phyloP scores from a whole-genome alignment of 2,113 vertebrate species.

The Dasypus novemcinctus region DNA sequence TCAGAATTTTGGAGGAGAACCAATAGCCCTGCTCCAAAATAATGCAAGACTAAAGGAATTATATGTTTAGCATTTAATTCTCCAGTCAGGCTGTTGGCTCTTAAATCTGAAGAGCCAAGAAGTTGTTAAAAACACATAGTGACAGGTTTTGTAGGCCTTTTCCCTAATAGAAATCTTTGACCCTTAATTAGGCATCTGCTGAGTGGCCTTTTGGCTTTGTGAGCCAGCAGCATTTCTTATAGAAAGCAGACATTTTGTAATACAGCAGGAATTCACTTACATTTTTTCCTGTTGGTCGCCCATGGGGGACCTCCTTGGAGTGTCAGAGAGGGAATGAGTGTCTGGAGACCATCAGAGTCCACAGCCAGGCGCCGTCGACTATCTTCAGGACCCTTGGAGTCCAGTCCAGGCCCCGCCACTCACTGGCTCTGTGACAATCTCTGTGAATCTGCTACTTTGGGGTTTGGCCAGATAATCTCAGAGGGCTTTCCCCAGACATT shows the following conservation, averaged over 20 bases:
- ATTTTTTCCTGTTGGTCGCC: not conserved
- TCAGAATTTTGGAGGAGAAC: constrained; percentile 60
- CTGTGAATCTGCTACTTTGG: not conserved
- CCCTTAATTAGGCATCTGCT: not conserved
- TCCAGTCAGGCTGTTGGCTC: constrained; percentile 26
- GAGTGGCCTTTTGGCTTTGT: not conserved
- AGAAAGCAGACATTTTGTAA: constrained; percentile 39
- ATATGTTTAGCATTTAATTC: constrained; percentile 45
- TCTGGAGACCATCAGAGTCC: not conserved
- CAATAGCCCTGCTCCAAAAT: constrained; percentile 59
- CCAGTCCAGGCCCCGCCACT: not conserved
- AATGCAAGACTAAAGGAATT: constrained; percentile 50
- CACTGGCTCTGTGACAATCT: not conserved
- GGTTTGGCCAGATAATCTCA: not conserved
- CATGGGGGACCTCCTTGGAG: not conserved
- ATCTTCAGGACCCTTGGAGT: not conserved
- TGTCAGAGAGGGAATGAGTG: not conserved
- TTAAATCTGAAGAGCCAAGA: constrained; percentile 14
- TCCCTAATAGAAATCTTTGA: not conserved
- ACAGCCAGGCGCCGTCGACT: not conserved
- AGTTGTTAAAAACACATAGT: not conserved
- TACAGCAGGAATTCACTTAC: constrained; percentile 39
- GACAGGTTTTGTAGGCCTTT: not conserved
- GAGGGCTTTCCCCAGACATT: not conserved
- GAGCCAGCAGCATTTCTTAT: not conserved